Evolutionary conservation across 2,797 vertebrate species (phyloP), one percentile per base, ranked within the genome.

Genomic region (Calcarius lapponicus): DNA sequence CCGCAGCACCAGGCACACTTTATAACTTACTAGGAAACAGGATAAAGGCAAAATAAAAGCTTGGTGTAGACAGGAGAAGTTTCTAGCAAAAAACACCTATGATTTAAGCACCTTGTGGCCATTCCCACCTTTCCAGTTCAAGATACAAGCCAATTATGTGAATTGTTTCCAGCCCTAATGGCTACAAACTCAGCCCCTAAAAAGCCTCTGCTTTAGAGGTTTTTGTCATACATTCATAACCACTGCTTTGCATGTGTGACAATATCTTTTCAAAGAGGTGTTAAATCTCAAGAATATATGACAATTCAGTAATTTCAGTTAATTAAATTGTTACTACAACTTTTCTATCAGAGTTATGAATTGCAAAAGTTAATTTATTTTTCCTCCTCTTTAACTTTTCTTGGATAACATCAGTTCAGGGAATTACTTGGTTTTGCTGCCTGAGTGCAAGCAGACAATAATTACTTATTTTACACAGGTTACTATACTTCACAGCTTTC

Each of bases 141-240:
- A 45, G 6, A 26, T 1, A 51, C 5, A 28, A 53, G 34, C 9
- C 45, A 42, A 11, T 13, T 7, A 10, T 1, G 13, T 2, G 25
- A 79, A 16, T 9, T 38, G 15, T 13, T 71, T 31, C 45, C 25
- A 9, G 7, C 17, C 6, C 9, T 10, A 45, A n/a, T 2, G 32
- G 29, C 22, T 61, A 47, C 32, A 58, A 69, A 56, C 21, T 43
- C 47, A 19, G 47, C 6, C 32, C 28, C 17, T 56, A 43, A 66
- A 82, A 51, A 24, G 16, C 22, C 22, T 47, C 74, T 60, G 26
- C 62, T 65, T 79, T 7, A 36, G 18, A 71, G 28, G 16, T 4
- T 65, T 83, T 21, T 54, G 34, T 34, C 28, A 29, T 7, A 16
- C 38, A 5, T 25, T 29, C 3, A 28, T 24, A 81, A 31, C 10